phyloP scores from a whole-genome alignment of 2,797 vertebrate species.

The Chelidonichthys spinosus region DNA sequence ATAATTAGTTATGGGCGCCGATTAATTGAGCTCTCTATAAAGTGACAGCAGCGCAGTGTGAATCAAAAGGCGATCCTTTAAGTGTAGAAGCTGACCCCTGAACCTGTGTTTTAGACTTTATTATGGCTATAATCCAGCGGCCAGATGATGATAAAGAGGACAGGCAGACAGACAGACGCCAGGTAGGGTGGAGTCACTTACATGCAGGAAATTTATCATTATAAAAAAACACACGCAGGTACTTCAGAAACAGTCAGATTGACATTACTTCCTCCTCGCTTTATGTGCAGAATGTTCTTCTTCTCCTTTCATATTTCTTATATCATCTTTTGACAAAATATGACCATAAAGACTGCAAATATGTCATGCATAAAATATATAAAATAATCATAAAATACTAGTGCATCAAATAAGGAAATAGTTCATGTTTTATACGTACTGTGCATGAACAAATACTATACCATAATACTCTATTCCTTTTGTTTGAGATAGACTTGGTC shows the following conservation, averaged over 20 bases:
- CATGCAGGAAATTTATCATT: slow-evolving; percentile 49
- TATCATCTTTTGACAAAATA: background rate
- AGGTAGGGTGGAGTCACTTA: slow-evolving; percentile 61
- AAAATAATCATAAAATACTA: background rate
- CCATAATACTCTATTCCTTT: background rate
- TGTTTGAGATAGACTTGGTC: background rate
- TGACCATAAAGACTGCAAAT: background rate
- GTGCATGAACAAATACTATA: background rate
- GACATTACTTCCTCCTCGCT: background rate
- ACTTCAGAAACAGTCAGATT: background rate
- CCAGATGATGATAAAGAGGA: slow-evolving; percentile 65
- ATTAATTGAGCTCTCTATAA: slow-evolving; percentile 13
- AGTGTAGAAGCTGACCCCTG: slow-evolving; percentile 50
- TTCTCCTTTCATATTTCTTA: background rate
- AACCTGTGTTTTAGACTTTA: slow-evolving; percentile 60
- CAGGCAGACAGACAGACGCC: slow-evolving; percentile 63
- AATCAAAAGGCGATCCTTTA: slow-evolving; percentile 18
- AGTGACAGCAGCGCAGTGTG: slow-evolving; percentile 8
- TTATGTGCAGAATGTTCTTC: accelerated
- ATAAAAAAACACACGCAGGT: slow-evolving; percentile 16
- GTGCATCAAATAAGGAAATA: too few relatives aligned
- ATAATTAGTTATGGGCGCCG: background rate
- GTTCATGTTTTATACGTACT: background rate
- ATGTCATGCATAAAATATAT: background rate
- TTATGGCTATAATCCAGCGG: slow-evolving; percentile 69